A percentile compares a stretch with the other conserved stretches of the same genome.
Conservation (phyloP, 2,113 vertebrate genomes). For the Pipra filicauda region DNA sequence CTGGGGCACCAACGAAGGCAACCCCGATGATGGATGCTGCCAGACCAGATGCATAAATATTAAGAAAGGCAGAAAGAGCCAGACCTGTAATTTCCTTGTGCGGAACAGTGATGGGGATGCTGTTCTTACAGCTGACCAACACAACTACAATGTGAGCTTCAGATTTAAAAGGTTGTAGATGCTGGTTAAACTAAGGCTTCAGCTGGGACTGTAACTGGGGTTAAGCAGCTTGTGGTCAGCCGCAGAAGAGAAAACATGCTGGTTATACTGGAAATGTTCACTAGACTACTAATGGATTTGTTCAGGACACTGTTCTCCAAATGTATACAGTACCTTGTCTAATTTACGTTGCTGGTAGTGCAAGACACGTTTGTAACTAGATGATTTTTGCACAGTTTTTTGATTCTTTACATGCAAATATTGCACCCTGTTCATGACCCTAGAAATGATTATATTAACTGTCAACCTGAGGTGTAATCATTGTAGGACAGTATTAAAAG, state of each 20-base stretch:
- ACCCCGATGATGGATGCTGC: neutral
- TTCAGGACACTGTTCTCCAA: neutral
- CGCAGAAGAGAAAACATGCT: neutral
- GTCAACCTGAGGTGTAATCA: neutral
- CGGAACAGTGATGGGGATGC: neutral
- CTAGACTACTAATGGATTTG: neutral
- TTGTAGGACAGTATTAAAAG: neutral
- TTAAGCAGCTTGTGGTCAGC: neutral
- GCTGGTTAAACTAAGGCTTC: neutral
- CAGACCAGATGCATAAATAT: constrained; percentile 39
- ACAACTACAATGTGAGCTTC: neutral
- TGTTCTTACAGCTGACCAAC: neutral
- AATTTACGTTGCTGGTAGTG: neutral
- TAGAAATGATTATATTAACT: neutral
- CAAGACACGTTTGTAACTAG: neutral
- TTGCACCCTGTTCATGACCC: neutral
- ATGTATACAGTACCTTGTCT: neutral
- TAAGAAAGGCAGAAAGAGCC: constrained; percentile 31
- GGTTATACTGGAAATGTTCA: neutral
- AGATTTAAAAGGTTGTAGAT: neutral
- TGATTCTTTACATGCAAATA: neutral
- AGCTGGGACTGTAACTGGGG: neutral
- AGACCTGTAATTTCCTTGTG: neutral
- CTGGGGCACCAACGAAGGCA: constrained; percentile 14
- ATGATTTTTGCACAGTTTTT: neutral